Conservation (phyloP, 1,140 invertebrate species). For the Lepidostoma basale region DNA sequence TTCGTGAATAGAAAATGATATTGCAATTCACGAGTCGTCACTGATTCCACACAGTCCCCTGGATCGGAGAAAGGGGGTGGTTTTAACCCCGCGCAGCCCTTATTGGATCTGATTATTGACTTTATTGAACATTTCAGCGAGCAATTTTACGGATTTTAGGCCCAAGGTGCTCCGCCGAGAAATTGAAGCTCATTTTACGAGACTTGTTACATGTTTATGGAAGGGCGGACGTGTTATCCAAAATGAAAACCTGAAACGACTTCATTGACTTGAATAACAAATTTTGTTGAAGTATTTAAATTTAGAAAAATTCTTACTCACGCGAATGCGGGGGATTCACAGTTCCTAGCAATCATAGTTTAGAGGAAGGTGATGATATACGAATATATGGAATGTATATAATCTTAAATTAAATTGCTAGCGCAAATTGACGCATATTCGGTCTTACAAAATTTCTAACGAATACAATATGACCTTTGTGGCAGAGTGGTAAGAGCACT, state of each 20-base stretch:
- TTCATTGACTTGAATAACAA: neutral
- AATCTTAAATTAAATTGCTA: too few relatives aligned
- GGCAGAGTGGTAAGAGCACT: too few relatives aligned
- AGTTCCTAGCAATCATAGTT: too few relatives aligned
- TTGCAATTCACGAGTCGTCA: too few relatives aligned
- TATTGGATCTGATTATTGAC: conserved; percentile 29
- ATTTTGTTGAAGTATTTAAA: neutral
- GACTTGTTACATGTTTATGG: conserved; percentile 4
- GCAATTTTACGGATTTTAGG: conserved; percentile 10
- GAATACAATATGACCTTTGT: too few relatives aligned
- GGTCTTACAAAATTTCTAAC: too few relatives aligned
- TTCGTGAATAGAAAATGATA: too few relatives aligned
- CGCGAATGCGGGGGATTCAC: too few relatives aligned
- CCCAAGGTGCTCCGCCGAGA: conserved; percentile 1
- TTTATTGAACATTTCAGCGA: conserved; percentile 26
- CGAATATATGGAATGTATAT: too few relatives aligned
- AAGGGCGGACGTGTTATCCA: neutral
- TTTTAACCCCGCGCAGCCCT: neutral
- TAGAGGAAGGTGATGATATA: too few relatives aligned
- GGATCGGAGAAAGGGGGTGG: neutral
- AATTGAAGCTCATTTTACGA: conserved; percentile 12
- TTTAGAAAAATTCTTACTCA: neutral
- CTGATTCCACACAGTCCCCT: too few relatives aligned
- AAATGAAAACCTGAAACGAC: conserved; percentile 1
- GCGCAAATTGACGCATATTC: too few relatives aligned